Evolutionary conservation across 1,140 invertebrate genomes (phyloP), one percentile per base, ranked within the genome.

Genomic region (Conopomorpha cramerella): DNA sequence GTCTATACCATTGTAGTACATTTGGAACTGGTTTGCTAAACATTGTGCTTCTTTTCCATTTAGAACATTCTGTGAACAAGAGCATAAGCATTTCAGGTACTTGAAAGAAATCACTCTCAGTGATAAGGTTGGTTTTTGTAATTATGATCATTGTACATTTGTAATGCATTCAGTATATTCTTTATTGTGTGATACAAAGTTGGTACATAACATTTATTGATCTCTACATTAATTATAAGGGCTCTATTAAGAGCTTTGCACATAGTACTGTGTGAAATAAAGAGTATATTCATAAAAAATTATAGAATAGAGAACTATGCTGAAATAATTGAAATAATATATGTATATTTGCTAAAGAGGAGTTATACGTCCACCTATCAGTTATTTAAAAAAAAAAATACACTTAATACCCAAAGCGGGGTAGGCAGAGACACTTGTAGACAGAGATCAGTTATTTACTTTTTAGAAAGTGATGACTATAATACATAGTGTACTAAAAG

Each of bases 11-110:
- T 79, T 81, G 64, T 93, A 95, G 66, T 92, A 95, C 57, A 95
- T 77, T 60, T 94, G 90, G 29, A 94, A 71, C 61, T 94, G 87
- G 71, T 94, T 93, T 1, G 88, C 89, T 18, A 95, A 61, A 60
- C 89, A 93, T 54, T 91, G 90, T 1, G 92, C 91, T 72, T 95
- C 91, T 51, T 86, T 80, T 1, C 80, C 84, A 70, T 79, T 86
- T 1, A 93, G 55, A 1, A 89, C 82, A 72, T 94, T 91, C 46
- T 79, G 55, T 36, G 68, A 71, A 39, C 14, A 27, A 16, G 13
- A 17, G 30, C 28, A 27, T n/a, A n/a, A n/a, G n/a, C n/a, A n/a
- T n/a, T 25, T 25, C 6, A 25, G 23, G 23, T n/a, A 25, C 23
- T n/a, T n/a, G n/a, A n/a, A n/a, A 25, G 23, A n/a, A 25, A 25